Base-by-base conservation (phyloP, 1,140 invertebrate genomes). In the Apocrypta bakeri region DNA sequence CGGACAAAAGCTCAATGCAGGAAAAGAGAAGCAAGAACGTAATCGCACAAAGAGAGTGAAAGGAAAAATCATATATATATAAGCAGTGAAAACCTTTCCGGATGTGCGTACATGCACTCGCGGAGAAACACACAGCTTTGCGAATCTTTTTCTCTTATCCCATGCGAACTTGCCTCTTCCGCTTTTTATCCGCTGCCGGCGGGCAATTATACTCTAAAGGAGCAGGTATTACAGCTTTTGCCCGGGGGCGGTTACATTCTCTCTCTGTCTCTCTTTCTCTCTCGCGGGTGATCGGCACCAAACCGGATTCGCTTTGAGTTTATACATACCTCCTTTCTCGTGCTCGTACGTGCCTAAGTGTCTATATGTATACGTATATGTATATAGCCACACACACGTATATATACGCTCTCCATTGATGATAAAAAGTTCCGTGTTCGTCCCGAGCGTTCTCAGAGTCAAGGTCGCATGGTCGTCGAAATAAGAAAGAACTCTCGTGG, bases 251-350 rank as follows among this genome's bases (percentile, higher is more conserved):
- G n/a, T n/a, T n/a, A n/a, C n/a, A n/a, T n/a, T n/a, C n/a, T n/a
- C n/a, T n/a, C n/a, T n/a, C 21, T 24, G 12, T 71, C 0, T 71
- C 64, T 24, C 64, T 37, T 9, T 21, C 14, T 33, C 68, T 71
- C 2, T 75, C 24, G 21, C 27, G 40, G 76, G 64, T 69, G 24
- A 78, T 69, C 64, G 76, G n/a, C 21, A 56, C 71, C 37, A 31
- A 73, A 73, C 71, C 71, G 71, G 71, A 73, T 73, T 73, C 77
- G 66, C 68, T 25, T 1, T 21, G 33, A 9, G 33, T 48, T 68
- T 78, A 12, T 78, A 68, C 68, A 68, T 68, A n/a, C 33, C 40
- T 40, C n/a, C 48, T 56, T 56, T 56, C 17, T 56, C 42, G 12
- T 25, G 11, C 37, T n/a, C 17, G 17, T 56, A 4, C 17, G n/a